A percentile compares a stretch with the other conserved stretches of the same genome.
phyloP scores from a whole-genome alignment of 2,797 vertebrate species.

The Malacoraja senta region DNA sequence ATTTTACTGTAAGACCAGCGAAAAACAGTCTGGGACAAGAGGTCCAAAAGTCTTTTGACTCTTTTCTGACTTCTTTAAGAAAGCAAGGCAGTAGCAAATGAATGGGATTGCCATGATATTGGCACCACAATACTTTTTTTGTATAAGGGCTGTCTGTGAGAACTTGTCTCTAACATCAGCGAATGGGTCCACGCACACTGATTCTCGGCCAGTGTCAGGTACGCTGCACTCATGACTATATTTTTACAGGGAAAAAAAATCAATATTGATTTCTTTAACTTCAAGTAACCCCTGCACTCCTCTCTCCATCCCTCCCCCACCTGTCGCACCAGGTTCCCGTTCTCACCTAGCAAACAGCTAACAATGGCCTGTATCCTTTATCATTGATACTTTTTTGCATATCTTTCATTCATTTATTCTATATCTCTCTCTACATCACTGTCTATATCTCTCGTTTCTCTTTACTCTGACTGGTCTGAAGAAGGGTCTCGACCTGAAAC shows the following conservation, averaged over 20 bases:
- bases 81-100: neutral
- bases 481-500: too few relatives aligned
- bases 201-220: neutral
- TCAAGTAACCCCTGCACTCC: too few relatives aligned
- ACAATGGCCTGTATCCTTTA: too few relatives aligned
- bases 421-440: too few relatives aligned
- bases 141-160: neutral
- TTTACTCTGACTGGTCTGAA: too few relatives aligned
- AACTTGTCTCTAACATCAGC: neutral
- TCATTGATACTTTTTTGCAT: too few relatives aligned
- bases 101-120: neutral
- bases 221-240: neutral
- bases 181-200: neutral
- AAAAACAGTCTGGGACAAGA: neutral
- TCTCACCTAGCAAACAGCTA: too few relatives aligned
- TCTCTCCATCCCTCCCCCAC: neutral
- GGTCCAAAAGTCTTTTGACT: neutral
- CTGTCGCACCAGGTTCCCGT: too few relatives aligned
- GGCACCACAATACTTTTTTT: neutral
- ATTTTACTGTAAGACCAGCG: neutral
- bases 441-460: too few relatives aligned
- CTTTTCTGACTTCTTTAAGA: neutral
- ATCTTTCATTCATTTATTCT: too few relatives aligned
- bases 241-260: neutral
- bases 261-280: too few relatives aligned